Conservation (phyloP, 2,113 vertebrate genomes). For the Paramisgurnus dabryanus region DNA sequence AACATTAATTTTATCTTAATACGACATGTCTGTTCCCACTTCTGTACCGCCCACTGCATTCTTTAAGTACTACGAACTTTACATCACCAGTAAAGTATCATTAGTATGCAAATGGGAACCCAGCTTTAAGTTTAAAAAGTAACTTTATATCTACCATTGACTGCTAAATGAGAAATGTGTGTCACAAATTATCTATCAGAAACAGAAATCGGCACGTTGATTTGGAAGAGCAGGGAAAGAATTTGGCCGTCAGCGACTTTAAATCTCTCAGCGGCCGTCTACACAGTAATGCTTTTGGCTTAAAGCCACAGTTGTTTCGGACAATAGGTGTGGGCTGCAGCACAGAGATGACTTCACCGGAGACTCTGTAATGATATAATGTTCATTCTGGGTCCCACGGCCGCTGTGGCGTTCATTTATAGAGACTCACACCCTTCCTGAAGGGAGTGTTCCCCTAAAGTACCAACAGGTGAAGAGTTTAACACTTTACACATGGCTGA, state of each 20-base stretch:
- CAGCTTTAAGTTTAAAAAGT: no score
- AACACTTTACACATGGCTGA: neutral
- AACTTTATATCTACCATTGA: no score
- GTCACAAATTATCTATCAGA: neutral
- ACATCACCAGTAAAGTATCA: no score
- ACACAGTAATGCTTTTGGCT: conserved; percentile 9
- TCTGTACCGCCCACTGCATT: no score
- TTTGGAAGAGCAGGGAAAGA: neutral
- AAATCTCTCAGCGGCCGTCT: neutral
- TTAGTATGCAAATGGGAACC: no score
- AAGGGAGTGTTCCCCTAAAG: neutral
- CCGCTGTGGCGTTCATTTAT: conserved; percentile 2
- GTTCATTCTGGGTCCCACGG: conserved; percentile 24
- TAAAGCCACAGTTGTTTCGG: neutral
- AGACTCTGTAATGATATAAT: conserved; percentile 29
- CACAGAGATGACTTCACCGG: conserved; percentile 27
- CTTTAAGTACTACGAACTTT: no score
- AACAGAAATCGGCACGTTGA: neutral
- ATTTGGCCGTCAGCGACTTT: conserved; percentile 19
- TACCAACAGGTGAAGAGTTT: conserved; percentile 15
- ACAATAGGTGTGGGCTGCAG: conserved; percentile 42
- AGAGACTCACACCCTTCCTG: conserved; percentile 33
- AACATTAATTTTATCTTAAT: no score
- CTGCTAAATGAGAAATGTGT: neutral
- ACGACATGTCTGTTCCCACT: no score